phyloP scores from a whole-genome alignment of 2,797 vertebrate species.

The Artibeus jamaicensis region DNA sequence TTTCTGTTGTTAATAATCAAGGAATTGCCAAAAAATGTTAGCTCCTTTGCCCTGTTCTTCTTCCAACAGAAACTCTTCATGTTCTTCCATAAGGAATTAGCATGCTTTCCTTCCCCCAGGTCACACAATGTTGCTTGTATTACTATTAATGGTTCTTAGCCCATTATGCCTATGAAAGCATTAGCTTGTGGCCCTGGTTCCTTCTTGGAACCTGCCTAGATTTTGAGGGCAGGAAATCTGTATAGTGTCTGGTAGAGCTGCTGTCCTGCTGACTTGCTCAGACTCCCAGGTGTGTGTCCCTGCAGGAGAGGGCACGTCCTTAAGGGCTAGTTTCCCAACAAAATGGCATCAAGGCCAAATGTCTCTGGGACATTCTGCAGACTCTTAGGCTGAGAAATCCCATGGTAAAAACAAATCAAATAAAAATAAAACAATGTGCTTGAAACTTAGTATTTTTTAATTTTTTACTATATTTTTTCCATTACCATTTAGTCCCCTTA shows the following conservation, averaged over 20 bases:
- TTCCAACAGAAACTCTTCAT: not conserved
- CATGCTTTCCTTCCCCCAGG: no score
- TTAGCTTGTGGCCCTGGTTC: not conserved
- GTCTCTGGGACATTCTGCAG: not conserved
- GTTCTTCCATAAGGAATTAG: not conserved
- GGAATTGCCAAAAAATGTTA: not conserved
- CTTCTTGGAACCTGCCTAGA: not conserved
- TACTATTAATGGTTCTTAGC: not conserved
- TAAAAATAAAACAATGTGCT: not conserved
- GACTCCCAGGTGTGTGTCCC: not conserved
- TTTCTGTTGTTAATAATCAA: conserved; percentile 3
- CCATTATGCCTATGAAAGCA: no score
- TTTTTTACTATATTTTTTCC: no score
- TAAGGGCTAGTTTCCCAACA: not conserved
- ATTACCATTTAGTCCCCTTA: no score
- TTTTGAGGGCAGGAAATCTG: not conserved
- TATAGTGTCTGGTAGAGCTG: no score
- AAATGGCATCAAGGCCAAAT: not conserved
- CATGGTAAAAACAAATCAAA: not conserved
- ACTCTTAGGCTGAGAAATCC: not conserved
- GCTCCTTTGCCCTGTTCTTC: not conserved
- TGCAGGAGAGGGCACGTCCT: not conserved
- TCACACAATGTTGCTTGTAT: not conserved
- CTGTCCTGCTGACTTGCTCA: not conserved
- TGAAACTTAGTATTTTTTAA: not conserved